A percentile compares a stretch with the other conserved stretches of the same genome.
These are phyloP conservation scores for Acrobasis consociella DNA, from an alignment of 2,888 invertebrate species.

Conservation along the genomic window DNA sequence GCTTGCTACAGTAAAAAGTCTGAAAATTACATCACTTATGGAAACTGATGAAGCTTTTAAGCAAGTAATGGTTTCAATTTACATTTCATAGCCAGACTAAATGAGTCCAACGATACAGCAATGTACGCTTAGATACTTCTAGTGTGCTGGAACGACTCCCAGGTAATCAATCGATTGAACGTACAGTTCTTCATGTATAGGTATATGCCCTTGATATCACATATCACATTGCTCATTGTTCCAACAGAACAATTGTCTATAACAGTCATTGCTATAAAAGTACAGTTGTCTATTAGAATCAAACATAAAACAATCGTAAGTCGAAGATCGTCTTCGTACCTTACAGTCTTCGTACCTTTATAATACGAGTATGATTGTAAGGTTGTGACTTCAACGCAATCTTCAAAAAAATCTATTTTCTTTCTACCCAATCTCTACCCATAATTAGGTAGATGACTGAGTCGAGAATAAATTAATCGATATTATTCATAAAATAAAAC, in stretches of 20 bases:
- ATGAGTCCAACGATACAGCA: not conserved
- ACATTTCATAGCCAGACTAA: not conserved
- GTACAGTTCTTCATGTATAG: conserved; percentile 10
- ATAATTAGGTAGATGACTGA: no score
- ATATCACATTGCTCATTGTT: conserved; percentile 14
- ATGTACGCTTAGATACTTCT: not conserved
- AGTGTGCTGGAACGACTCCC: not conserved
- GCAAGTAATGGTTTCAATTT: no score
- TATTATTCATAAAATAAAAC: no score
- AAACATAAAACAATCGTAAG: not conserved
- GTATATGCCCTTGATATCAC: conserved; percentile 10
- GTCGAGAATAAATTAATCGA: no score
- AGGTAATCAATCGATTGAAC: conserved; percentile 20
- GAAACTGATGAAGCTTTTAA: no score
- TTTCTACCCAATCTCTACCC: no score
- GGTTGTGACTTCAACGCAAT: no score
- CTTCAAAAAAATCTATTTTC: no score
- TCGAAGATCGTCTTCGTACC: not conserved
- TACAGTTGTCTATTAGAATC: not conserved
- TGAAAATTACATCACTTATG: no score
- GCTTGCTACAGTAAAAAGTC: no score
- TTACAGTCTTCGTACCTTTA: not conserved
- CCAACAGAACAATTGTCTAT: conserved; percentile 7
- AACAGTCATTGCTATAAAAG: not conserved
- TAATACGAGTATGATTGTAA: not conserved